Evolutionary conservation across 2,888 invertebrate species (phyloP), one percentile per base, ranked within the genome.

Genomic region (Synergus gifuensis): DNA sequence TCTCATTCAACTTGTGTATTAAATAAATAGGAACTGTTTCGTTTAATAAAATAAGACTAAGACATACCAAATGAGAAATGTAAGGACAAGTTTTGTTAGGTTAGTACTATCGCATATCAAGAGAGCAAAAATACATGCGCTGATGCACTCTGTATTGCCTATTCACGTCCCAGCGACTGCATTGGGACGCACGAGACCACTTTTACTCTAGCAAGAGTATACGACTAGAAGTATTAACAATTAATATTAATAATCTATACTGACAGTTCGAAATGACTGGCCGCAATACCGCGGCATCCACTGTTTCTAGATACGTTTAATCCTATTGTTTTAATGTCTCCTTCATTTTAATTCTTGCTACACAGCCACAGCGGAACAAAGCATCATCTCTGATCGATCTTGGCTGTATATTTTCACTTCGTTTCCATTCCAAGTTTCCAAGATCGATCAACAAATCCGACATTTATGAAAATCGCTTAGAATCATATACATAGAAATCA

Each of bases 161-260:
- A 90, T 86, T 86, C 88, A 90, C 88, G 89, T 88, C 87, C 86
- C 88, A 86, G 84, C 82, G 79, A 84, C 82, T 67, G 83, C 77
- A 83, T 86, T 86, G 88, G 88, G 87, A 86, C 87, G 89, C 89
- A 90, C 88, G 87, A 91, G 91, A 91, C 89, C 91, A 91, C 88
- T 90, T 90, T 90, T 91, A 92, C 91, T 92, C 91, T 91, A 90
- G 87, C 87, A 88, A 89, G 91, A 90, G 91, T 92, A 92, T 91
- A 92, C 92, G 91, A 92, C 90, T 92, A 92, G 91, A 91, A 92
- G 91, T 92, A 92, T 91, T 92, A 91, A 90, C 88, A 90, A 89
- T 87, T 90, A 89, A 89, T 85, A 85, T 89, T 88, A 89, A 90
- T 90, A 87, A 91, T 89, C 86, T 87, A 87, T 89, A 89, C 88